phyloP scores from a whole-genome alignment of 2,888 invertebrate genomes.

The Salpingus planirostris region DNA sequence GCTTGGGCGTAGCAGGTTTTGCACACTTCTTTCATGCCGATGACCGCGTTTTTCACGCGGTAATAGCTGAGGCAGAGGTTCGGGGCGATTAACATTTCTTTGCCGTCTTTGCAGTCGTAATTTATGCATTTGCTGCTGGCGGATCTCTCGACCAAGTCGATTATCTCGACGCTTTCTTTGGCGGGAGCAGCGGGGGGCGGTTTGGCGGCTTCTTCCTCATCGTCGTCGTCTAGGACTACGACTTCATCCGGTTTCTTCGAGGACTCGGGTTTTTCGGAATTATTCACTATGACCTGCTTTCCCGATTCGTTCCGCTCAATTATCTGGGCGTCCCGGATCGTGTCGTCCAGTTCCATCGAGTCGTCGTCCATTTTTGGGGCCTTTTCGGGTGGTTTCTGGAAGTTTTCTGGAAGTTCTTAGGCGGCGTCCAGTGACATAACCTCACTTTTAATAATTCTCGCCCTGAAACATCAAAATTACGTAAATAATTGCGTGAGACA shows the following conservation, averaged over 20 bases:
- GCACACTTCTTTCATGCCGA: conserved; percentile 38
- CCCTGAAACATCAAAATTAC: no score
- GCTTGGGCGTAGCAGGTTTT: conserved; percentile 35
- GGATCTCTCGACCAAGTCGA: conserved; percentile 32
- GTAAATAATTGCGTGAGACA: no score
- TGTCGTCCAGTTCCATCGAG: conserved; percentile 35
- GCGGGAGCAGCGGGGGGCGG: conserved; percentile 9
- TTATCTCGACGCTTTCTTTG: conserved; percentile 23
- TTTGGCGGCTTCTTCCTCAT: conserved; percentile 16
- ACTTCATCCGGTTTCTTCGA: no score
- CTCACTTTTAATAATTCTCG: no score
- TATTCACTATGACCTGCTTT: no score
- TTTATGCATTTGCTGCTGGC: conserved; percentile 47
- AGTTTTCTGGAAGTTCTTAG: no score
- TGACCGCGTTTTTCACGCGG: conserved; percentile 36
- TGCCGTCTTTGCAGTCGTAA: conserved; percentile 44
- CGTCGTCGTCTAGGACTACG: conserved; percentile 30
- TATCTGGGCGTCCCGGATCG: no score
- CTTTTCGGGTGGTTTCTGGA: no score
- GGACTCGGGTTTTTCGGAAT: no score
- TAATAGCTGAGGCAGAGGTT: conserved; percentile 39
- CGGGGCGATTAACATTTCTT: conserved; percentile 41
- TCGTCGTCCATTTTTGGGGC: conserved; percentile 28
- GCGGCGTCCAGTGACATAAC: no score
- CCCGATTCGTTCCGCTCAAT: no score